Percentiles rank a stretch among this genome's conserved stretches.
These are phyloP conservation scores for Notamacropus eugenii DNA, from an alignment of 2,797 vertebrate genomes.

Conservation along the genomic window DNA sequence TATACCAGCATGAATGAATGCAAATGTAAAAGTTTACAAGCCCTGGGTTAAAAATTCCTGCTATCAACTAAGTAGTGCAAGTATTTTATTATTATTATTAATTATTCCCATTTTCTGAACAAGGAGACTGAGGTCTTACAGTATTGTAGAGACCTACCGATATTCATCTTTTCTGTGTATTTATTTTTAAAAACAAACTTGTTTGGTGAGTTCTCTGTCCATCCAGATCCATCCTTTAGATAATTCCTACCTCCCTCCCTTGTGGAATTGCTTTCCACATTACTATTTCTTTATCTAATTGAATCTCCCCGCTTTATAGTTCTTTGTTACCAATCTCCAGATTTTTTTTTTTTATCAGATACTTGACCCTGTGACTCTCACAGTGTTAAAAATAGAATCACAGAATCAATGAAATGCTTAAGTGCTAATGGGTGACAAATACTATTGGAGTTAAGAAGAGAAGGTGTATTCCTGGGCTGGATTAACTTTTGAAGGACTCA, in stretches of 20 bases:
- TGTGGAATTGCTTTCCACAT: neutral
- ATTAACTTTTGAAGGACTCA: neutral
- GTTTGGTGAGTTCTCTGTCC: neutral
- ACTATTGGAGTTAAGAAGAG: neutral
- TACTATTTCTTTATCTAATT: neutral
- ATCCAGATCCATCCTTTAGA: neutral
- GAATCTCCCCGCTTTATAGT: neutral
- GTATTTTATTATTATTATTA: neutral
- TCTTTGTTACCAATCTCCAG: neutral
- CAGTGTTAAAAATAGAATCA: neutral
- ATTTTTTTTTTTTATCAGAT: neutral
- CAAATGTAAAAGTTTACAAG: neutral
- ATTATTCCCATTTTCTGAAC: neutral
- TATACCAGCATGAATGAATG: neutral
- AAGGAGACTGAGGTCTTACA: neutral
- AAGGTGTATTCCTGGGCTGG: neutral
- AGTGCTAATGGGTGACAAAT: neutral
- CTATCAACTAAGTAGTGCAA: neutral
- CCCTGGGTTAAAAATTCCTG: neutral
- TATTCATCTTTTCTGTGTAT: neutral
- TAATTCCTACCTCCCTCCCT: accelerated
- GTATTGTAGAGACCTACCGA: neutral
- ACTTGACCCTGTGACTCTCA: neutral
- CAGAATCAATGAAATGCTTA: neutral
- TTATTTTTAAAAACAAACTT: neutral